A percentile compares a stretch with the other conserved stretches of the same genome.
Conservation (phyloP, 2,113 vertebrate genomes). For the Dipodomys merriami region DNA sequence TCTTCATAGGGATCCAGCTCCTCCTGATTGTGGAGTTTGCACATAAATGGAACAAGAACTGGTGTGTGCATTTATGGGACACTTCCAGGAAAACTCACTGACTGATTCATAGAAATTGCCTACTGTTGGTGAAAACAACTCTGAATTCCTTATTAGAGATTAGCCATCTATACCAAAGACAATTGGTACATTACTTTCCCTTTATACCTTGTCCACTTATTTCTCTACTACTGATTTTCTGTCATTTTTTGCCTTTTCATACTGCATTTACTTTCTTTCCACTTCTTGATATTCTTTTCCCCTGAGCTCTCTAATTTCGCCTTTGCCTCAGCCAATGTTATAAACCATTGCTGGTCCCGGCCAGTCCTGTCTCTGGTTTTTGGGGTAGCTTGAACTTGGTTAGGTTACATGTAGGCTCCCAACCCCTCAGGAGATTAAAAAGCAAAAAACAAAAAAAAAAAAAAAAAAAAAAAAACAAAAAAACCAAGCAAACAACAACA, state of each 20-base stretch:
- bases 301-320: neutral
- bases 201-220: neutral
- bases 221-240: neutral
- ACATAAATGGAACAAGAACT: conserved; percentile 99
- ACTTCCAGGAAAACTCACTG: neutral
- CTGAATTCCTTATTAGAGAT: neutral
- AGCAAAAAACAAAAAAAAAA: neutral
- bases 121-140: accelerated
- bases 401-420: neutral
- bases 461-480: no score
- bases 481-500: neutral
- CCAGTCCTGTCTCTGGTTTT: neutral
- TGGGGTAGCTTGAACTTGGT: neutral
- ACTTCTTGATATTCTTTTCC: neutral
- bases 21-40: conserved; percentile 96
- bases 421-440: neutral
- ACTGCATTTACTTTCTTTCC: neutral
- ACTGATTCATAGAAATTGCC: neutral
- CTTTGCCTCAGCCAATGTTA: neutral
- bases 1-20: conserved; percentile 96
- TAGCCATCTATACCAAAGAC: neutral
- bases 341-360: neutral
- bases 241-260: accelerated
- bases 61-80: conserved; percentile 86
- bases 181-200: neutral